Evolutionary conservation across 2,888 invertebrate genomes (phyloP).

Genomic region (Gonocerus acuteangulatus): DNA sequence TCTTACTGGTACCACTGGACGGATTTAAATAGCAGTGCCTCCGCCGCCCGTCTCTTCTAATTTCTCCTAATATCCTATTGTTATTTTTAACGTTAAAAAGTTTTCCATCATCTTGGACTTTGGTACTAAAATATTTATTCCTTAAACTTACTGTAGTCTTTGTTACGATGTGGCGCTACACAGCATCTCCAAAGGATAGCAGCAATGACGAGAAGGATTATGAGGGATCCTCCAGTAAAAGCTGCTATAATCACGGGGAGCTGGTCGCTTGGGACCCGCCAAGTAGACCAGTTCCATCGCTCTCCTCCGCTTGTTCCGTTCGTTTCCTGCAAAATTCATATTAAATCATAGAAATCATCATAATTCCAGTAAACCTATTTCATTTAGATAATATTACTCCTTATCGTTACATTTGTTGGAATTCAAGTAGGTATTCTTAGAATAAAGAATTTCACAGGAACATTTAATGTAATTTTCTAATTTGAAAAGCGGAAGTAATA

Average conservation of each 20-base stretch:
- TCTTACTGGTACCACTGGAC: no score
- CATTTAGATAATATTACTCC: background rate
- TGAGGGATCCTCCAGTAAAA: conserved; percentile 53
- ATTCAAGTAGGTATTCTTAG: no score
- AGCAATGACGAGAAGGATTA: conserved; percentile 56
- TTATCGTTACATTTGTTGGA: background rate
- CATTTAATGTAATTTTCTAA: no score
- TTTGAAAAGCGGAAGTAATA: no score
- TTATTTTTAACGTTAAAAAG: no score
- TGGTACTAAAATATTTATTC: no score
- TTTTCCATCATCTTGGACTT: no score
- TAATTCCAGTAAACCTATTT: background rate
- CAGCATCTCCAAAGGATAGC: conserved; percentile 60
- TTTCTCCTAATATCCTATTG: no score
- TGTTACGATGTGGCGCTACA: conserved; percentile 61
- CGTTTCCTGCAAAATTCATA: conserved; percentile 32
- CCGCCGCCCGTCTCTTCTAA: no score
- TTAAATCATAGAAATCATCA: no score
- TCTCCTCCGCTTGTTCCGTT: conserved; percentile 35
- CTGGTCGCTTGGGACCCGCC: conserved; percentile 47
- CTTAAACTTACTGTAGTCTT: conserved; percentile 53
- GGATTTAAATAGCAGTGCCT: no score
- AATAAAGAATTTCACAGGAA: no score
- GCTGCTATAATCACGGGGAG: conserved; percentile 47
- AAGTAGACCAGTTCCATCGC: conserved; percentile 39